Evolutionary conservation across 2,888 invertebrate species (phyloP).

Genomic region (Ormyrus thymus): DNA sequence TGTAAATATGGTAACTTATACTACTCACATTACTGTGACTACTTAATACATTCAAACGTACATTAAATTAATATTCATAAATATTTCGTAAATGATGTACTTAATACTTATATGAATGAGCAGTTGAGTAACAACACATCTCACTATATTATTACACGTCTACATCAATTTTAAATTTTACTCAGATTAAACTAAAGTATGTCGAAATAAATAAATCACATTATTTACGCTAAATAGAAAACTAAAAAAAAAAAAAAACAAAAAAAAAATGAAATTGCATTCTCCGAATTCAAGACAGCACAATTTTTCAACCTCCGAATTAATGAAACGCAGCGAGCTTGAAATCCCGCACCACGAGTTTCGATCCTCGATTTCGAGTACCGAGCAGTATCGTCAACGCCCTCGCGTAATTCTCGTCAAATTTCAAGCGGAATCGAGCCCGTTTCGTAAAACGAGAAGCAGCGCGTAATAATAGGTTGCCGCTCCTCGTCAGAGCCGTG

Average conservation of each 20-base stretch:
- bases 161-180: slow-evolving; percentile 4
- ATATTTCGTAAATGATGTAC: slow-evolving; percentile 16
- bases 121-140: neutral
- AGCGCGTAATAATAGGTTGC: neutral
- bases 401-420: neutral
- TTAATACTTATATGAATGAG: slow-evolving; percentile 33
- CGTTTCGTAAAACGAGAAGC: slow-evolving; percentile 18
- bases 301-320: no score
- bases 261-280: no score
- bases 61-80: slow-evolving; percentile 30
- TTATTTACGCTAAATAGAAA: no score
- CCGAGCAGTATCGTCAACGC: neutral
- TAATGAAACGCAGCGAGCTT: no score
- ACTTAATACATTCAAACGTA: slow-evolving; percentile 25
- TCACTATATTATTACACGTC: slow-evolving; percentile 36
- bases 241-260: no score
- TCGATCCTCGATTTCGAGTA: no score
- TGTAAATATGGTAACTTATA: slow-evolving; percentile 37
- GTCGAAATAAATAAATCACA: no score
- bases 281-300: no score
- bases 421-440: slow-evolving; percentile 19
- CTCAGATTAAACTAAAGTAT: neutral
- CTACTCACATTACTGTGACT: slow-evolving; percentile 29
- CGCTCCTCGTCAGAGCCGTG: neutral
- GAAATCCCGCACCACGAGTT: no score